phyloP scores from a whole-genome alignment of 2,888 invertebrate species.

The Ophioninae sp. region DNA sequence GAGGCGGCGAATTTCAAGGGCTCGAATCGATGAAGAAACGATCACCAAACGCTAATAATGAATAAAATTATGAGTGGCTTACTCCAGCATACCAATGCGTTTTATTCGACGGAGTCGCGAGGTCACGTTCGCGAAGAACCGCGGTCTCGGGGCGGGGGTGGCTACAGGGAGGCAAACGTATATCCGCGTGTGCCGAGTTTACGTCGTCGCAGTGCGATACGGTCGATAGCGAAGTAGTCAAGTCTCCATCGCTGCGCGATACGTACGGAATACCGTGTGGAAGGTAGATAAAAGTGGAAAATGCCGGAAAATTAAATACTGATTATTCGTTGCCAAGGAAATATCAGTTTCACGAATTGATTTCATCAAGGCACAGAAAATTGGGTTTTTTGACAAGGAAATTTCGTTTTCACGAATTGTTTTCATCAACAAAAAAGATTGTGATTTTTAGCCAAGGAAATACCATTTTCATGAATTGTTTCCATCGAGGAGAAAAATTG shows the following conservation, averaged over 20 bases:
- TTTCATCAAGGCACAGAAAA: no score
- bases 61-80: constrained; percentile 8
- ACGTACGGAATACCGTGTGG: constrained; percentile 38
- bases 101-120: constrained; percentile 44
- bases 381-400: no score
- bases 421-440: no score
- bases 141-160: constrained; percentile 34
- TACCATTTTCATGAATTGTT: no score
- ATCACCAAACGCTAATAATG: constrained; percentile 49
- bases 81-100: constrained; percentile 22
- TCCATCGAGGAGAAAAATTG: no score
- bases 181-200: constrained; percentile 60
- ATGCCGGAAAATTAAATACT: background rate
- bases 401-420: no score
- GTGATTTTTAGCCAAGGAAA: no score
- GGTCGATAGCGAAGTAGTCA: constrained; percentile 70
- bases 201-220: constrained; percentile 74
- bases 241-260: constrained; percentile 52
- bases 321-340: background rate
- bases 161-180: constrained; percentile 37
- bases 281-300: constrained; percentile 1
- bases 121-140: constrained; percentile 47
- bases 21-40: background rate
- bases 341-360: no score
- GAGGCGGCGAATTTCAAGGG: background rate